phyloP scores from a whole-genome alignment of 2,797 vertebrate species.

The Pampus argenteus region DNA sequence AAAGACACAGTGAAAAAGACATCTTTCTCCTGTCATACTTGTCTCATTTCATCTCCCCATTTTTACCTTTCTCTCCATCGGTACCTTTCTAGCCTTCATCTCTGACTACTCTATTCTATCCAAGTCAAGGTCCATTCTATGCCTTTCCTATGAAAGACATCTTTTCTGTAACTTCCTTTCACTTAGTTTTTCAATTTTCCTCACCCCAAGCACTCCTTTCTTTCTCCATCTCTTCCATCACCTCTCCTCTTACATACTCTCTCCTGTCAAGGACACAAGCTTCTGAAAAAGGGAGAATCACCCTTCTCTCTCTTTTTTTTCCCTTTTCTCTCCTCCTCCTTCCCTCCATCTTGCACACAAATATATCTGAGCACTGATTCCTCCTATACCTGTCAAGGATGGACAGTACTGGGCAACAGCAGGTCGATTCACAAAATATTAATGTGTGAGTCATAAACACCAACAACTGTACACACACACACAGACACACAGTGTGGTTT shows the following conservation, averaged over 20 bases:
- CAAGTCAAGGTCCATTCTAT: conserved; percentile 19
- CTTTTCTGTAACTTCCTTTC: conserved; percentile 59
- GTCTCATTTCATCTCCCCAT: neutral
- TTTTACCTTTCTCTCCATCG: neutral
- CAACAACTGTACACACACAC: conserved; percentile 8
- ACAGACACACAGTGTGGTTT: conserved; percentile 26
- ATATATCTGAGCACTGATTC: conserved; percentile 50
- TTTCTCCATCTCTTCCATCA: conserved; percentile 54
- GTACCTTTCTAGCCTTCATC: conserved; percentile 8
- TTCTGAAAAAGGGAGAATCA: conserved; percentile 47
- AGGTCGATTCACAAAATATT: conserved; percentile 57
- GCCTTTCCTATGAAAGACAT: conserved; percentile 33
- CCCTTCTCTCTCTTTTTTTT: conserved; percentile 17
- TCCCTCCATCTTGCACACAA: conserved; percentile 40
- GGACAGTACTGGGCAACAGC: conserved; percentile 49
- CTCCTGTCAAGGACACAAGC: conserved; percentile 63
- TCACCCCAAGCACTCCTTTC: conserved; percentile 33
- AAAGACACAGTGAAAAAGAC: neutral
- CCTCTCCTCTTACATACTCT: conserved; percentile 40
- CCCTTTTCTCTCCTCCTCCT: neutral
- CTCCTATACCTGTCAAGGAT: conserved; percentile 49
- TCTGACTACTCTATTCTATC: conserved; percentile 24
- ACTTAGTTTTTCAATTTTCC: conserved; percentile 51
- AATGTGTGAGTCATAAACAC: conserved; percentile 62
- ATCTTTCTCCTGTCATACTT: conserved; percentile 1